phyloP scores from a whole-genome alignment of 2,113 vertebrate genomes.

The Perca schrenkii region DNA sequence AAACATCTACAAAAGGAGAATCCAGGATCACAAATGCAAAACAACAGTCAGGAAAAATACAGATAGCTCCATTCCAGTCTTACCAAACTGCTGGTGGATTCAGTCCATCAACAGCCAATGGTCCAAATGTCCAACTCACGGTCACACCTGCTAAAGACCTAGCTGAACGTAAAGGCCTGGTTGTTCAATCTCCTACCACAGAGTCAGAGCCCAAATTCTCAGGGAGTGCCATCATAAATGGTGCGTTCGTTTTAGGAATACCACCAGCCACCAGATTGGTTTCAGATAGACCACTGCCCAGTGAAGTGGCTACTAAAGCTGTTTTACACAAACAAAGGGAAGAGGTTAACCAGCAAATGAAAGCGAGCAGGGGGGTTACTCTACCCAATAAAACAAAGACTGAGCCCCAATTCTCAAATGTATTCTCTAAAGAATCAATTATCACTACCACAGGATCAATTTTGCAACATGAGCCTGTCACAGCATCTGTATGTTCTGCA shows the following conservation, averaged over 20 bases:
- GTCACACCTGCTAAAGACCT: slow-evolving; percentile 17
- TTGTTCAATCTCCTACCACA: background rate
- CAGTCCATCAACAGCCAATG: slow-evolving; percentile 13
- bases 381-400: slow-evolving; percentile 34
- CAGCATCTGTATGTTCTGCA: slow-evolving; percentile 48
- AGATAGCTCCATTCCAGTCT: slow-evolving; percentile 1
- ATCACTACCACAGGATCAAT: background rate
- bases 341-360: slow-evolving; percentile 18
- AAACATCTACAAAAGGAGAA: slow-evolving; percentile 15
- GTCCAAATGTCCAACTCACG: background rate
- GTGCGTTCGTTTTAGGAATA: background rate
- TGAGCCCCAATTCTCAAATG: slow-evolving; percentile 8
- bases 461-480: slow-evolving; percentile 50
- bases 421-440: slow-evolving; percentile 9
- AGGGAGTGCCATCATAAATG: slow-evolving; percentile 5
- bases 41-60: slow-evolving; percentile 26
- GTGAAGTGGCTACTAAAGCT: slow-evolving; percentile 3
- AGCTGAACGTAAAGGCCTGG: slow-evolving; percentile 5
- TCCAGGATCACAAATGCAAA: slow-evolving; percentile 17
- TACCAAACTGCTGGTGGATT: slow-evolving; percentile 11
- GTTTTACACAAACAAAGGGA: slow-evolving; percentile 16
- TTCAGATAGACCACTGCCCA: slow-evolving; percentile 8
- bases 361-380: background rate
- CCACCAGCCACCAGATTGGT: slow-evolving; percentile 22
- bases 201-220: slow-evolving; percentile 14